Base-by-base conservation (phyloP, 2,888 invertebrate species). In the Rhogogaster chlorosoma region DNA sequence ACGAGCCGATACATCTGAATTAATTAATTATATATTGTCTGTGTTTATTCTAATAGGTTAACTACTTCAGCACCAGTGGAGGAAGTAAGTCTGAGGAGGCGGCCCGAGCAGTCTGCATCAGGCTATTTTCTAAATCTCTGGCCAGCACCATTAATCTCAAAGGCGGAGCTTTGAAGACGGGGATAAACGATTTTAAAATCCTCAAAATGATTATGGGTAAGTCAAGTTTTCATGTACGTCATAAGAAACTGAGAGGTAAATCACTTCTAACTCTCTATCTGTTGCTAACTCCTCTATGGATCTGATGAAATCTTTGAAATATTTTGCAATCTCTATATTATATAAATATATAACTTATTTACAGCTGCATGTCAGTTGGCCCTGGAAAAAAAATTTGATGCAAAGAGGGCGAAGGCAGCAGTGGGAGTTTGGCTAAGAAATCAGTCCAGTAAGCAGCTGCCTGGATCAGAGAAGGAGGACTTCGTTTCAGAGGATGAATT, bases 61-160 rank as follows among this genome's bases (percentile, higher is more conserved):
- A 64, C 22, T 64, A 64, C 61, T 64, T 64, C 61, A 64, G 61
- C 22, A 64, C 61, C 61, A 64, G 61, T 64, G 61, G 61, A n/a
- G 61, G 61, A 22, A 64, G 22, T 64, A 64, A n/a, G 61, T 22
- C 22, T 64, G 61, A 64, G 26, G 61, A 64, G 61, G 61, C 61
- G 61, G 61, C 61, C 15, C 61, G 61, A 64, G 61, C 61, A 64
- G 61, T 64, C 22, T 22, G 61, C 61, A 64, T 64, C 61, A n/a
- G 61, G 15, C 61, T 64, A 3, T 64, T 64, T 26, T 64, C 61
- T 64, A 64, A 64, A 64, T 64, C 61, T 10, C 61, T 64, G 22
- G 61, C 61, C 61, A 64, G 61, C 61, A 64, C 61, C 9, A 64
- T 64, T 10, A 64, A 64, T 22, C 61, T 64, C 61, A 64, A 64